Conservation (phyloP, 2,797 vertebrate genomes). For the Dermochelys coriacea region DNA sequence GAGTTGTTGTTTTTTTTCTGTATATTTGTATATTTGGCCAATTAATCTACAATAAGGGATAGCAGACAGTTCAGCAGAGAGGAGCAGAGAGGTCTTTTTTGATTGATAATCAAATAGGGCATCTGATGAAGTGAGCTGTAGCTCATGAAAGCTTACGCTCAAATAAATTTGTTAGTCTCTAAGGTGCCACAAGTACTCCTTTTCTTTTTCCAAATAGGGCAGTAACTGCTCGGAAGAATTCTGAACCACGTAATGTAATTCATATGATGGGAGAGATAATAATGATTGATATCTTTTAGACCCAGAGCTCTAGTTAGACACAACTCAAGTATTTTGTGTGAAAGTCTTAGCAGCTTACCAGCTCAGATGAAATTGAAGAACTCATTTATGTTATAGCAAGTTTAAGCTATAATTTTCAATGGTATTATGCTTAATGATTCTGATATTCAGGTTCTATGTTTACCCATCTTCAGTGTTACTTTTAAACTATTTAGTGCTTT, state of each 20-base stretch:
- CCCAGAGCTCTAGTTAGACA: not conserved
- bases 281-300: not conserved
- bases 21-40: not conserved
- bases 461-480: not conserved
- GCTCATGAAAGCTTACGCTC: too few species aligned
- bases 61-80: not conserved
- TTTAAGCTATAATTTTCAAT: not conserved
- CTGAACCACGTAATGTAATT: not conserved
- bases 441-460: not conserved
- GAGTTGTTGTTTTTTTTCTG: too few species aligned
- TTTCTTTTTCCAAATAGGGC: too few species aligned
- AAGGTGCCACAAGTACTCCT: too few species aligned
- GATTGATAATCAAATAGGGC: too few species aligned
- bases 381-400: not conserved
- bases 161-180: too few species aligned
- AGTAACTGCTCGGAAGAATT: not conserved
- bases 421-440: not conserved
- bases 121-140: too few species aligned
- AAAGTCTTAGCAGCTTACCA: not conserved
- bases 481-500: fast-evolving
- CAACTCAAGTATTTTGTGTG: fast-evolving
- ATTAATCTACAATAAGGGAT: not conserved
- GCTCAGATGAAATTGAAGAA: not conserved
- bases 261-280: not conserved
- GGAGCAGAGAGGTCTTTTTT: not conserved